A percentile compares a stretch with the other conserved stretches of the same genome.
Evolutionary conservation across 2,888 invertebrate genomes (phyloP).

Genomic region (Papilio gigon): DNA sequence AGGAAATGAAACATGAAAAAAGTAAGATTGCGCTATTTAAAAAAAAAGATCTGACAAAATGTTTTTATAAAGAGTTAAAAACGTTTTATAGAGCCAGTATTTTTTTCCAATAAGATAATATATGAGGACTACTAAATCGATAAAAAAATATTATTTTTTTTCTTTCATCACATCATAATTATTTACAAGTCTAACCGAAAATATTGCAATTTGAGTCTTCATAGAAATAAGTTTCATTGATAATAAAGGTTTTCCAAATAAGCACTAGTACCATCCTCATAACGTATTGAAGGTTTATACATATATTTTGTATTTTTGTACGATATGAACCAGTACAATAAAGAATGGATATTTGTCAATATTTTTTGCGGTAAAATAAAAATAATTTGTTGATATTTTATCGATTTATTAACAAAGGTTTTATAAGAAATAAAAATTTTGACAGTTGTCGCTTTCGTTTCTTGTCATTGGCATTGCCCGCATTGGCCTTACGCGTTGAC

Average conservation of each 20-base stretch:
- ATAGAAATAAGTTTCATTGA: no score
- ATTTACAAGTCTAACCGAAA: not conserved
- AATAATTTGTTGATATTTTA: no score
- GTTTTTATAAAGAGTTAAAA: not conserved
- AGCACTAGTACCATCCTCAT: not conserved
- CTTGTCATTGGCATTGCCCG: no score
- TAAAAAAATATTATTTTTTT: no score
- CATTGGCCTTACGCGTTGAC: no score
- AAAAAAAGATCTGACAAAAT: not conserved
- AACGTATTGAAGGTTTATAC: not conserved
- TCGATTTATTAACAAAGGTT: no score
- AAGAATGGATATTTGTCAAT: not conserved
- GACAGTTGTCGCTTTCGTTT: no score
- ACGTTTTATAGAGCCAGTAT: not conserved
- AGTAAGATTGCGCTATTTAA: not conserved
- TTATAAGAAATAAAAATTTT: no score
- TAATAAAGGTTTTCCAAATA: not conserved
- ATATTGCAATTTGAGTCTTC: not conserved
- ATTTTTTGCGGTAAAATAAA: no score
- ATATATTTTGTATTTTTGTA: conserved; percentile 6
- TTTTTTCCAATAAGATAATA: not conserved
- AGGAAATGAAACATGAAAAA: no score
- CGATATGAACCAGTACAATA: not conserved
- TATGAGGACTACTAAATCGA: not conserved
- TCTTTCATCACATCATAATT: not conserved